Base-by-base conservation (phyloP, 2,888 invertebrate genomes). In the Saturnia pavonia region DNA sequence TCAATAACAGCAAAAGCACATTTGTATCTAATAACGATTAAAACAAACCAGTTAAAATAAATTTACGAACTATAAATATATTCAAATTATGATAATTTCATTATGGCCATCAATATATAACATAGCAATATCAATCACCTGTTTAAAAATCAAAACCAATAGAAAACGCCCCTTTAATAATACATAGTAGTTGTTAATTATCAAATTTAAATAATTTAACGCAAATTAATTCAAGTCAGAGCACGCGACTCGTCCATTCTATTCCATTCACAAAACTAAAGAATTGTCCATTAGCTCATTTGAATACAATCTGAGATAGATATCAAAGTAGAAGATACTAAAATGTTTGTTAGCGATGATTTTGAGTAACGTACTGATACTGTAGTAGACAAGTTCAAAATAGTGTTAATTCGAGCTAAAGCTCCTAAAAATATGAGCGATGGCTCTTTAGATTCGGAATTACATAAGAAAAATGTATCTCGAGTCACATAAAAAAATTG, bases 181-280 rank as follows among this genome's bases (percentile, higher is more conserved):
- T 81, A 84, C 86, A 87, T 60, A 60, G 87, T 87, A 84, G 82
- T 80, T 78, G 82, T 84, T 85, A 85, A 90, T 90, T 89, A 88
- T 84, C 82, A 77, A 82, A 90, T 89, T 89, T 87, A 85, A 88
- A 88, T 90, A 90, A 89, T 89, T 83, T 78, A 81, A 89, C 84
- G 86, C 86, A 87, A 88, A 89, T 90, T 82, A 84, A 90, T 90
- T 87, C 90, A 80, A 77, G 75, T 72, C 74, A 77, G 76, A 82
- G 83, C 88, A 89, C 87, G 88, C 88, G 88, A 87, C 85, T 81
- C 76, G 80, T 77, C 81, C 82, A 82, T 63, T 70, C 80, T 85
- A 88, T 88, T 88, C 80, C 85, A 88, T 88, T 88, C 85, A 88
- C 87, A 83, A 90, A 89, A 89, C 83, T 85, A 73, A 77, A 82